phyloP scores from a whole-genome alignment of 2,797 vertebrate species.

The Megalops cyprinoides region DNA sequence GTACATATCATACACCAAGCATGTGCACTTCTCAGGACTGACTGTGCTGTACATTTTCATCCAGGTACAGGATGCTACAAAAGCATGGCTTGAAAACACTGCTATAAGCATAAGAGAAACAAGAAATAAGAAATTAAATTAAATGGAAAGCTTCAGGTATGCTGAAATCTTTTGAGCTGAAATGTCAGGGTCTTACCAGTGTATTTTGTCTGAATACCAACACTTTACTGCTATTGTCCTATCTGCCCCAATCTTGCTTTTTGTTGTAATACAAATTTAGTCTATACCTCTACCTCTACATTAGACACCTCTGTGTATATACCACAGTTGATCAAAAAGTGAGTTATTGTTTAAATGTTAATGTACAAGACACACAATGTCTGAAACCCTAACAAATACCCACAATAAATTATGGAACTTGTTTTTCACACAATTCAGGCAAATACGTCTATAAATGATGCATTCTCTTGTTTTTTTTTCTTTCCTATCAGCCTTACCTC shows the following conservation, averaged over 20 bases:
- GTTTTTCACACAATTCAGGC: neutral
- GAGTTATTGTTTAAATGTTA: neutral
- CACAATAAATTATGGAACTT: neutral
- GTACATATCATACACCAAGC: too few relatives aligned
- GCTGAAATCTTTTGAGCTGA: too few relatives aligned
- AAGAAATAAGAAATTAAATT: neutral
- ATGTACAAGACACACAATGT: neutral
- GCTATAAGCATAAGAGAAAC: neutral
- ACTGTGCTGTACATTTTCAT: neutral
- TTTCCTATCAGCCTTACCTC: neutral
- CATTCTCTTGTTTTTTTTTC: neutral
- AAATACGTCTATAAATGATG: neutral
- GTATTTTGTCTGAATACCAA: too few relatives aligned
- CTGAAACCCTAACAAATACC: neutral
- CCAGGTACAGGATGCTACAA: neutral
- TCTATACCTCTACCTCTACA: neutral
- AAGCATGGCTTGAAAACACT: neutral
- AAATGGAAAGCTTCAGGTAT: neutral
- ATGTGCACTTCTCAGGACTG: neutral
- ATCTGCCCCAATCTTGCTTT: neutral
- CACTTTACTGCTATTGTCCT: too few relatives aligned
- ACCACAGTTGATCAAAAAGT: neutral
- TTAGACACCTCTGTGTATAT: neutral
- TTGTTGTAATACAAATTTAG: neutral
- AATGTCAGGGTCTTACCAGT: too few relatives aligned